A percentile compares a stretch with the other conserved stretches of the same genome.
phyloP scores from a whole-genome alignment of 2,797 vertebrate species.

The Gymnodraco acuticeps region DNA sequence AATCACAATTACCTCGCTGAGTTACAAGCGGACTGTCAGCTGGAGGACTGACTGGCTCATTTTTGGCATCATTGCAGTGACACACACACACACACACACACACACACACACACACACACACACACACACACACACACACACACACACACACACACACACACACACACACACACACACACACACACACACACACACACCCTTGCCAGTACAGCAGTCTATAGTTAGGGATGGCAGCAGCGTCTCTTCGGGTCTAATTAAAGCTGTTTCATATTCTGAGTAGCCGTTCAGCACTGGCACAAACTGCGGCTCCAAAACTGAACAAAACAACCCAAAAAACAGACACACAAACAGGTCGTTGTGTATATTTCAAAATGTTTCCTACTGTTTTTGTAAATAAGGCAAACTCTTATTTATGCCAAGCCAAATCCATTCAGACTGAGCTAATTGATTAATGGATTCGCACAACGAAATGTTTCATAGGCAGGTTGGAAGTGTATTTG shows the following conservation, averaged over 20 bases:
- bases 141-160: too few species aligned
- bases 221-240: neutral
- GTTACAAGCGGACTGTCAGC: constrained; percentile 12
- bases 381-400: neutral
- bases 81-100: too few species aligned
- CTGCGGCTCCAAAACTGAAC: constrained; percentile 9
- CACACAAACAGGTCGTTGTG: neutral
- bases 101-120: neutral
- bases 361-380: neutral
- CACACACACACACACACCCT: constrained; percentile 11
- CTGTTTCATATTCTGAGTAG: constrained; percentile 51
- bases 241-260: constrained; percentile 72
- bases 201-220: constrained; percentile 3
- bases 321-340: constrained; percentile 6
- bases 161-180: neutral
- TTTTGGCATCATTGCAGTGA: constrained; percentile 9
- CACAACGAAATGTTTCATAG: neutral
- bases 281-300: constrained; percentile 31
- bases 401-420: too few species aligned
- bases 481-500: neutral
- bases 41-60: constrained; percentile 6
- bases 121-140: too few species aligned
- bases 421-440: too few species aligned
- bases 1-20: constrained; percentile 29
- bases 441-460: neutral